Evolutionary conservation across 2,888 invertebrate genomes (phyloP), one percentile per base, ranked within the genome.

Genomic region (Acholoe squamosa): DNA sequence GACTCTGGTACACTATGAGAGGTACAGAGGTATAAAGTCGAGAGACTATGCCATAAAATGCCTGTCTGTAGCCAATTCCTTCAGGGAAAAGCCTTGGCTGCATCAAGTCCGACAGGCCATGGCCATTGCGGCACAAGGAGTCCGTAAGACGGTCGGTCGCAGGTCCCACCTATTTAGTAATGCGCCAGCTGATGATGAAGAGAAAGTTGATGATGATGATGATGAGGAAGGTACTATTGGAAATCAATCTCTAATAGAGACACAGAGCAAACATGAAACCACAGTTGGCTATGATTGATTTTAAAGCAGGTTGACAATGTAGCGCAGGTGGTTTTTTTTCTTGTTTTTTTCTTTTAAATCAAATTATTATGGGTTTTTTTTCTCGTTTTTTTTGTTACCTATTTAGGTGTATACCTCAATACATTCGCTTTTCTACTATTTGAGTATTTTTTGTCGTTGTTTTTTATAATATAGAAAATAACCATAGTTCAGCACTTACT

Each of bases 61-160:
- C n/a, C 92, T 96, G 90, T 93, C 94, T 10, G 94, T 95, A n/a
- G 95, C 95, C 14, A 95, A 94, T 92, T 93, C 93, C 19, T 95
- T 95, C 92, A 94, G 94, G 84, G 95, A 95, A 89, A 95, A 95
- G 92, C 94, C 95, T 1, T 96, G 95, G 95, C 92, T 96, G 43
- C 93, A 94, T 86, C 95, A 95, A 89, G 94, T 96, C 12, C 92
- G 95, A 10, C 94, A 95, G 93, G 96, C 96, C 0, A 94, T 95
- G 93, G 92, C 92, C 52, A 92, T 96, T 34, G 94, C 95, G 61
- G 91, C 94, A 25, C 94, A 94, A 52, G 94, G 94, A 0, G 93
- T 95, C 34, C 94, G 91, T 86, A 93, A 92, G 89, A 89, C 91
- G 5, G 51, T 92, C n/a, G 33, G 71, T 5, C 56, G 84, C 10